Percentiles rank a stretch among this genome's conserved stretches.
These are phyloP conservation scores for Myotis vivesi DNA, from an alignment of 2,797 vertebrate species.

Conservation along the genomic window DNA sequence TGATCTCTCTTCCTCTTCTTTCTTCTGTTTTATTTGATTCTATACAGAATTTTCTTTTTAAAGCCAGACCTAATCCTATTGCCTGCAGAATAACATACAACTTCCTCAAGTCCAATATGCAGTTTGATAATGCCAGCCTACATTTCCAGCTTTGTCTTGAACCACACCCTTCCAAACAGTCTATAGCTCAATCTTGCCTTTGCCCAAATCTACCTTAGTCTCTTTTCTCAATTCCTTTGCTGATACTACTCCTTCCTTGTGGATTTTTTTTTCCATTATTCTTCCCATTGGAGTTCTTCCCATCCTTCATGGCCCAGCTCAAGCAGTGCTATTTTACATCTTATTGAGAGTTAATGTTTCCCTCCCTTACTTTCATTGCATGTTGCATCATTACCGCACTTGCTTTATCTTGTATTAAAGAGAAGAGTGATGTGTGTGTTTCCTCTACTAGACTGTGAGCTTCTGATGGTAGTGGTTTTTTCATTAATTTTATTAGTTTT, in stretches of 20 bases:
- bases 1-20: not conserved
- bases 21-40: slow-evolving; percentile 12
- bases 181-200: not conserved
- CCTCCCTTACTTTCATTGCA: not conserved
- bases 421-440: not conserved
- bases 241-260: not conserved
- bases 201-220: not conserved
- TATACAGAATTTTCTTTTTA: not conserved
- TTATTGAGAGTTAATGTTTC: not conserved
- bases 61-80: not conserved
- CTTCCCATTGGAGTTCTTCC: not conserved
- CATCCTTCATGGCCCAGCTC: not conserved
- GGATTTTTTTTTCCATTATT: not conserved
- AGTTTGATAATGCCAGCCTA: not conserved
- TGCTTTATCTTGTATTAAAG: slow-evolving; percentile 28
- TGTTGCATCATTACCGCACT: not conserved
- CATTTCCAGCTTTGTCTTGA: not conserved
- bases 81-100: not conserved
- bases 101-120: not conserved
- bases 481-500: slow-evolving; percentile 5
- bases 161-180: not conserved
- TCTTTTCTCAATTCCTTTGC: not conserved
- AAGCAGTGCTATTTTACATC: not conserved
- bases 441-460: not conserved
- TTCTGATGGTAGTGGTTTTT: slow-evolving; percentile 12